Base-by-base conservation (phyloP, 2,888 invertebrate species). In the Altica lythri region DNA sequence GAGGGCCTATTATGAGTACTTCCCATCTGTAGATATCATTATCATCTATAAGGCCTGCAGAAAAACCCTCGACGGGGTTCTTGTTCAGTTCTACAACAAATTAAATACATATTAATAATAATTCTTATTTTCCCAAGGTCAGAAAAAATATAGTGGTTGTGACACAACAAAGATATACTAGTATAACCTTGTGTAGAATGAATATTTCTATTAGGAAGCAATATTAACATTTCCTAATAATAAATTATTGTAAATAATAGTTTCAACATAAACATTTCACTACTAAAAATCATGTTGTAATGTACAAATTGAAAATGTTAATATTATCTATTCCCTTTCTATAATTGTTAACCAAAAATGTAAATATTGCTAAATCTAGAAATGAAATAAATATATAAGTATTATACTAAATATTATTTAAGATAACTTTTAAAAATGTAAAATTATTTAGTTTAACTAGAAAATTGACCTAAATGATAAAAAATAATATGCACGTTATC, bases 1-100 rank as follows among this genome's bases (percentile, higher is more conserved):
- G 95, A 77, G 99, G 98, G 71, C 99, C 99, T 80, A 98, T 97
- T 77, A 99, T 97, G 72, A 99, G 89, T 70, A 99, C 97, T 86
- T 98, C 97, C 99, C 99, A 99, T 84, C 93, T 88, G 81, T 94
- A 99, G 79, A 99, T 95, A 81, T 99, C 97, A 86, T 95, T 92
- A 83, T 99, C 99, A 82, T 99, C 97, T 79, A 97, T 94, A 70
- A 99, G 86, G 70, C 99, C 99, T 79, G 99, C 99, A 80, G 98
- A 98, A 85, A 99, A 99, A 72, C 99, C 98, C 86, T 98, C 97
- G 49, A 98, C 97, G 76, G 98, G 97, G 85, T 96, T 95, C 82
- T 97, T 96, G 81, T 95, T 95, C 76, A 99, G 81, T 86, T 99
- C 98, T 97, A 83, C 68, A 88, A 86, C 49, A 63, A 57, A 58